These are phyloP conservation scores for Drosophila busckii DNA, from an alignment of 1,140 invertebrate genomes.

Conservation along the genomic window DNA sequence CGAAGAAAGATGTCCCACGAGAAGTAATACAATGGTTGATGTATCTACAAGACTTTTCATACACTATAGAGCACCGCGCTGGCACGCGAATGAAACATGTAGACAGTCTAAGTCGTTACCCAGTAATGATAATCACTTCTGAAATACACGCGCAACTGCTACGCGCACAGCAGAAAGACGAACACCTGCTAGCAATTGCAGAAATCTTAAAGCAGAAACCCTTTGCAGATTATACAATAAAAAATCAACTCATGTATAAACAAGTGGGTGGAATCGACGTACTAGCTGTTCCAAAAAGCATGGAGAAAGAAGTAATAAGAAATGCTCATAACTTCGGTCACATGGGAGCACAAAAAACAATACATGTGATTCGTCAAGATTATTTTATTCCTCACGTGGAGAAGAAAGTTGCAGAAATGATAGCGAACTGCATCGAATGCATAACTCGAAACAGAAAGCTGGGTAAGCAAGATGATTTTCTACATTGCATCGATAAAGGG, in stretches of 20 bases:
- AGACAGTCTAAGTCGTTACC: constrained; percentile 51
- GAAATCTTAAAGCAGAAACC: background rate
- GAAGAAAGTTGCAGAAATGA: constrained; percentile 63
- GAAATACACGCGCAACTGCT: background rate
- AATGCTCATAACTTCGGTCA: constrained; percentile 3
- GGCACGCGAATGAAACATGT: constrained; percentile 53
- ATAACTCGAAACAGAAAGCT: constrained; percentile 18
- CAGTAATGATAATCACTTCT: background rate
- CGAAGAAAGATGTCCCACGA: background rate
- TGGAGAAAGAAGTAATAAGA: constrained; percentile 12
- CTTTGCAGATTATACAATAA: background rate
- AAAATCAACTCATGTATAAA: background rate
- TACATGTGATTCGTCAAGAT: background rate
- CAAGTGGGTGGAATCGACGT: background rate
- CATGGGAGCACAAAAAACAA: constrained; percentile 24
- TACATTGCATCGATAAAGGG: too few relatives aligned
- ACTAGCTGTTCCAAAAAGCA: constrained; percentile 1
- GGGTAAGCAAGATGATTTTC: background rate
- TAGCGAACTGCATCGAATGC: constrained; percentile 71
- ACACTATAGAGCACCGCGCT: constrained; percentile 35
- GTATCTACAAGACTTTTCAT: constrained; percentile 46
- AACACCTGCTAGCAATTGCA: background rate
- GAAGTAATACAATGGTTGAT: constrained; percentile 31
- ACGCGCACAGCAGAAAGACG: constrained; percentile 1
- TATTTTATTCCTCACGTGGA: constrained; percentile 28